Evolutionary conservation across 2,113 vertebrate species (phyloP).

Genomic region (Vidua macroura): DNA sequence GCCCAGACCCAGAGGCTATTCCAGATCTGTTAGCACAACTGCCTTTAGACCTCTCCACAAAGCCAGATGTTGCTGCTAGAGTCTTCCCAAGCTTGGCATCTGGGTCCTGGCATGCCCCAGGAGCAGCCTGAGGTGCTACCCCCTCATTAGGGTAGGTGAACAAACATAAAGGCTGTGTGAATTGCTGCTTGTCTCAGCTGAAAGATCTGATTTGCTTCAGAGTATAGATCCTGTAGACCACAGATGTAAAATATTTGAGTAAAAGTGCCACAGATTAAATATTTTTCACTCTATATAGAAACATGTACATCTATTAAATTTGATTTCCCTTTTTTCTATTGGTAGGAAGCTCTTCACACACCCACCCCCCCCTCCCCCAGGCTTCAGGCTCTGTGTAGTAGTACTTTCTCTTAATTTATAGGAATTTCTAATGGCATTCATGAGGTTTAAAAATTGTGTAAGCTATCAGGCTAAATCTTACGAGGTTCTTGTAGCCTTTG

Average conservation of each 20-base stretch:
- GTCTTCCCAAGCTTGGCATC: conserved; percentile 71
- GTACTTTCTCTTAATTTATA: background rate
- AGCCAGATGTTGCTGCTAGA: conserved; percentile 76
- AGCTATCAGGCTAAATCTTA: background rate
- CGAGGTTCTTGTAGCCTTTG: background rate
- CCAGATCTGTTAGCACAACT: conserved; percentile 47
- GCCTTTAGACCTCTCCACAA: conserved; percentile 39
- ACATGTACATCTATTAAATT: background rate
- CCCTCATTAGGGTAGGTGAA: background rate
- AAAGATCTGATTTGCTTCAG: background rate
- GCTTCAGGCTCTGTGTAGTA: background rate
- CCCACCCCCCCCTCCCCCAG: too few species aligned
- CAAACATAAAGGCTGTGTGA: background rate
- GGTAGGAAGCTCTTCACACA: background rate
- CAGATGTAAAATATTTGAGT: background rate
- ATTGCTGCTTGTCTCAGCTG: background rate
- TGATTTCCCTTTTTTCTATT: background rate
- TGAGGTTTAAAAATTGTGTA: background rate
- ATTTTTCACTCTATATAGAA: background rate
- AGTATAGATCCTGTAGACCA: background rate
- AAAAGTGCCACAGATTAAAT: background rate
- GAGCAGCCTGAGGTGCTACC: conserved; percentile 15
- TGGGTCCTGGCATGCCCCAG: conserved; percentile 58
- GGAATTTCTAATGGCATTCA: background rate
- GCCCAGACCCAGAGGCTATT: conserved; percentile 61